Conservation (phyloP, 2,888 invertebrate genomes). For the Actias luna region DNA sequence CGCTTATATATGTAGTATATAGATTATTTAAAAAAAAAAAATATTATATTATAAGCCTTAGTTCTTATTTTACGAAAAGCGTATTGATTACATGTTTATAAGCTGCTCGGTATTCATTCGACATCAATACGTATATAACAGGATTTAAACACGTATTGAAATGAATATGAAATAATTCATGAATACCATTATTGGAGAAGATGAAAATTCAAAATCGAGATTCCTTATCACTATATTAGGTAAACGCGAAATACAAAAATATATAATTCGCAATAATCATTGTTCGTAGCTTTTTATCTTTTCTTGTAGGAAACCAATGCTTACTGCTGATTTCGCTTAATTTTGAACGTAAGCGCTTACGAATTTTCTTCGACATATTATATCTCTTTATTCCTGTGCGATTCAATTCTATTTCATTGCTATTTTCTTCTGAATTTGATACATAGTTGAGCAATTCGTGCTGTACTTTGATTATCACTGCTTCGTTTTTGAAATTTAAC, state of each 20-base stretch:
- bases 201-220: not conserved
- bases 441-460: not conserved
- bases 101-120: conserved; percentile 27
- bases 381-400: not conserved
- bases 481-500: not conserved
- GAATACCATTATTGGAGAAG: conserved; percentile 18
- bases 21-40: no score
- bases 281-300: conserved; percentile 24
- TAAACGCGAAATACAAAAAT: conserved; percentile 22
- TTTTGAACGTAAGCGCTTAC: not conserved
- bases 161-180: conserved; percentile 21
- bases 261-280: conserved; percentile 24
- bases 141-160: conserved; percentile 22
- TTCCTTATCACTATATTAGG: conserved; percentile 22
- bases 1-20: no score
- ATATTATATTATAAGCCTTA: no score
- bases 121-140: conserved; percentile 26
- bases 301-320: conserved; percentile 21
- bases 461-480: not conserved
- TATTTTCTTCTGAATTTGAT: conserved; percentile 8
- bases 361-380: conserved; percentile 5
- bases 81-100: conserved; percentile 20
- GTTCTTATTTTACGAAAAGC: not conserved
- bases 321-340: not conserved
- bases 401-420: not conserved